These are phyloP conservation scores for Hydrophis major DNA, from an alignment of 2,797 vertebrate genomes.

Conservation along the genomic window DNA sequence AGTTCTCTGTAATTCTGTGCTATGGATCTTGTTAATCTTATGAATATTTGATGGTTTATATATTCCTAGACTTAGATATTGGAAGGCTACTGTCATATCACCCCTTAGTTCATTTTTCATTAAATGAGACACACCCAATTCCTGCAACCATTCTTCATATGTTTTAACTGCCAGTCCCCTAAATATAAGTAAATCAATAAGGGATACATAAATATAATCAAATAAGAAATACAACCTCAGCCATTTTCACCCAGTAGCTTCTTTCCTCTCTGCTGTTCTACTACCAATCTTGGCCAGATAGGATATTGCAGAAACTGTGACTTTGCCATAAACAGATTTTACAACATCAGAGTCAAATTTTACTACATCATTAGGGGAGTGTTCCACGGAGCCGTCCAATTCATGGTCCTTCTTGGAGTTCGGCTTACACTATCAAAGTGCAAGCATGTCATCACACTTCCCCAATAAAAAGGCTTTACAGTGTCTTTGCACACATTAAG, in stretches of 20 bases:
- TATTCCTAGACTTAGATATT: not conserved
- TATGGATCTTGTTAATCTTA: not conserved
- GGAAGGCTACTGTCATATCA: not conserved
- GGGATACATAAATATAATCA: not conserved
- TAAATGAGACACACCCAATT: not conserved
- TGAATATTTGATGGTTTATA: not conserved
- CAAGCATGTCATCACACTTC: slow-evolving; percentile 73
- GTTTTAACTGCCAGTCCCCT: not conserved
- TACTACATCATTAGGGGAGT: slow-evolving; percentile 77
- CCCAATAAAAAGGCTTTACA: slow-evolving; percentile 79
- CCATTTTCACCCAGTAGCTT: not conserved
- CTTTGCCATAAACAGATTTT: slow-evolving; percentile 80
- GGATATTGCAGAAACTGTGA: slow-evolving; percentile 71
- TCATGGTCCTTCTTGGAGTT: slow-evolving; percentile 64
- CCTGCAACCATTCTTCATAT: not conserved
- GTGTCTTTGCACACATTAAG: slow-evolving; percentile 73
- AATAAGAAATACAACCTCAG: not conserved
- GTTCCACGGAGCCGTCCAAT: slow-evolving; percentile 69
- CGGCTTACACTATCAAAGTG: slow-evolving; percentile 59
- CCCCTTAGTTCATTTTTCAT: not conserved
- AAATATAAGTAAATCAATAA: not conserved
- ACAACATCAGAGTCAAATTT: slow-evolving; percentile 83
- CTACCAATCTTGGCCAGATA: slow-evolving; percentile 50
- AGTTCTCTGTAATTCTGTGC: not conserved
- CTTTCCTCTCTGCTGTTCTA: not conserved